Percentiles rank a stretch among this genome's conserved stretches.
These are phyloP conservation scores for Agrotis puta DNA, from an alignment of 2,888 invertebrate genomes.

Conservation along the genomic window DNA sequence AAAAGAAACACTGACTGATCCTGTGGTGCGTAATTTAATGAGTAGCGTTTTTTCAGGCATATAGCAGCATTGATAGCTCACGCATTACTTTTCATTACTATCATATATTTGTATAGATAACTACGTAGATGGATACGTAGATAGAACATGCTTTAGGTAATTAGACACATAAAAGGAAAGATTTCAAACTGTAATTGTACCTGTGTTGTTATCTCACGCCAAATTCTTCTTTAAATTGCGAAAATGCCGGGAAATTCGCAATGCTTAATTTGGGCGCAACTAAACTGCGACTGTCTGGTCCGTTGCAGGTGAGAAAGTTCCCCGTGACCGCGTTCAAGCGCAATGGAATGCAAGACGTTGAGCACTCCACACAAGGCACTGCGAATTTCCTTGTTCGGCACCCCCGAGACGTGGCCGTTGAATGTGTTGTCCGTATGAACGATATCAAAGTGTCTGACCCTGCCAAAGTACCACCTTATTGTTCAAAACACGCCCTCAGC, in stretches of 20 bases:
- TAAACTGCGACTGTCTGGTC: constrained; percentile 79
- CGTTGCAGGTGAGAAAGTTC: constrained; percentile 85
- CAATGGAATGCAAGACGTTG: constrained; percentile 88
- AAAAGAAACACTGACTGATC: constrained; percentile 72
- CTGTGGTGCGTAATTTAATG: constrained; percentile 74
- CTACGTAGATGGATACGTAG: neutral
- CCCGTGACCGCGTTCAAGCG: constrained; percentile 87
- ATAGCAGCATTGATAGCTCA: constrained; percentile 11
- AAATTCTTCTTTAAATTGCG: constrained; percentile 29
- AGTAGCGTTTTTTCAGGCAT: constrained; percentile 21
- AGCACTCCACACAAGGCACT: constrained; percentile 83
- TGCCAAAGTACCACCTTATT: constrained; percentile 78
- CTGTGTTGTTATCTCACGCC: constrained; percentile 2
- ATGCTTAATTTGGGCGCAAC: constrained; percentile 57
- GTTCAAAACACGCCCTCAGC: constrained; percentile 63
- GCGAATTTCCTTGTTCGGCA: constrained; percentile 82
- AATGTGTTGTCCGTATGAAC: constrained; percentile 75
- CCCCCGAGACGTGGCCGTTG: constrained; percentile 82
- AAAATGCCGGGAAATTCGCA: constrained; percentile 58
- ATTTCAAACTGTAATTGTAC: neutral
- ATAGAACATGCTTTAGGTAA: constrained; percentile 2
- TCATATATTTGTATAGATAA: neutral
- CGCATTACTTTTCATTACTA: neutral
- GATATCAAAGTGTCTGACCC: constrained; percentile 78
- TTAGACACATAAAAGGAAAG: neutral